These are phyloP conservation scores for Lasioglossum lativentre DNA, from an alignment of 2,888 invertebrate genomes.

Conservation along the genomic window DNA sequence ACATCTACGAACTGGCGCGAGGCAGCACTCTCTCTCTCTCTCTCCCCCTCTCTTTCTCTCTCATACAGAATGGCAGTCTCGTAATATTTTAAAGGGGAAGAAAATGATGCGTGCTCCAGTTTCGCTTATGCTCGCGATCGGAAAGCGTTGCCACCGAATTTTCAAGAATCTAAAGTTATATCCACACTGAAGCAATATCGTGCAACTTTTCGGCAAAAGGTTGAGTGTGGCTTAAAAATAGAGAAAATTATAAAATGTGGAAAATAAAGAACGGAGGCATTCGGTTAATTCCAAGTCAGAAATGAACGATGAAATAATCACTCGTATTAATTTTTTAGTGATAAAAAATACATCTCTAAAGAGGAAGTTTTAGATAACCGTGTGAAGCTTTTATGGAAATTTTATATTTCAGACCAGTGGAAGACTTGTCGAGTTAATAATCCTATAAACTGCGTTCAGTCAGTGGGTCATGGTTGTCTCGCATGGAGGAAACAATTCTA, in stretches of 20 bases:
- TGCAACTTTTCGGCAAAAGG: background rate
- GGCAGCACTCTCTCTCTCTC: background rate
- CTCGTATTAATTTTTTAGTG: too few species aligned
- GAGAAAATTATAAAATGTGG: too few species aligned
- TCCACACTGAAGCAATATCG: background rate
- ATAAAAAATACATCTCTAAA: background rate
- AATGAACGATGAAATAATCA: too few species aligned
- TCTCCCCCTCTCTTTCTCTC: background rate
- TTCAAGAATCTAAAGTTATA: background rate
- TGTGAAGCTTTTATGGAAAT: conserved; percentile 3
- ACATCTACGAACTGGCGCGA: conserved; percentile 13
- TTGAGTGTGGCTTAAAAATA: too few species aligned
- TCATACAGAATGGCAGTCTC: conserved; percentile 3
- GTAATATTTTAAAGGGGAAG: background rate
- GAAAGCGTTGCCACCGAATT: background rate
- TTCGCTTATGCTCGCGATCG: background rate
- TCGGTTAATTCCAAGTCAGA: too few species aligned
- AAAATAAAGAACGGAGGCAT: too few species aligned
- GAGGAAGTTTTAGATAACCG: background rate
- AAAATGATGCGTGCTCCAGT: background rate
- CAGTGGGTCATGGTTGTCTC: conserved; percentile 30
- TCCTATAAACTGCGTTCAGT: conserved; percentile 69
- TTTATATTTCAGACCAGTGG: conserved; percentile 46
- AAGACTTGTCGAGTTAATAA: conserved; percentile 70
- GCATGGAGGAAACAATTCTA: background rate